Evolutionary conservation across 2,113 vertebrate species (phyloP).

Genomic region (Cephalopholis sonnerati): DNA sequence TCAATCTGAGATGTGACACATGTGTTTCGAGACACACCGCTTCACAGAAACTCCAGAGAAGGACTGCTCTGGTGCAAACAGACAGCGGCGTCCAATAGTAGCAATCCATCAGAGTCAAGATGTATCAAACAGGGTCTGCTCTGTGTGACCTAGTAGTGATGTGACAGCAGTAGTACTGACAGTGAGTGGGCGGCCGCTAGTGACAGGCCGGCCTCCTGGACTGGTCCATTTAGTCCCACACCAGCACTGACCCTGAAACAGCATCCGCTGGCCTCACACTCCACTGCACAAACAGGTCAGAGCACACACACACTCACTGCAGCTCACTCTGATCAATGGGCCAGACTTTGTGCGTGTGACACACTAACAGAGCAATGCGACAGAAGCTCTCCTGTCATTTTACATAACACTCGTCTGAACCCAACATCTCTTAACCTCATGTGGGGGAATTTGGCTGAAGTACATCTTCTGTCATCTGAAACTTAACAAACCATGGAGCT

Average conservation of each 20-base stretch:
- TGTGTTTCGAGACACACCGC: slow-evolving; percentile 7
- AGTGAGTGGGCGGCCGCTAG: slow-evolving; percentile 59
- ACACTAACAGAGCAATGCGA: slow-evolving; percentile 57
- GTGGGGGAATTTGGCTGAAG: background rate
- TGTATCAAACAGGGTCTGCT: slow-evolving; percentile 39
- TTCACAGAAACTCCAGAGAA: background rate
- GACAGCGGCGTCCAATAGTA: slow-evolving; percentile 37
- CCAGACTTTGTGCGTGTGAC: slow-evolving; percentile 62
- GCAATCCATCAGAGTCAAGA: slow-evolving; percentile 69
- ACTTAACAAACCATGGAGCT: background rate
- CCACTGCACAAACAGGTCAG: slow-evolving; percentile 84
- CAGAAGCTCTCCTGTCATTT: slow-evolving; percentile 50
- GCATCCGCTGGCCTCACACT: slow-evolving; percentile 80
- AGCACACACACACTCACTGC: slow-evolving; percentile 54
- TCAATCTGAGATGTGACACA: slow-evolving; percentile 15
- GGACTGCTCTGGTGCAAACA: slow-evolving; percentile 9
- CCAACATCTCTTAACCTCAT: background rate
- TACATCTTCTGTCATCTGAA: background rate
- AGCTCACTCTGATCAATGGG: slow-evolving; percentile 72
- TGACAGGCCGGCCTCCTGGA: slow-evolving; percentile 67
- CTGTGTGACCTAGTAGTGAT: slow-evolving; percentile 58
- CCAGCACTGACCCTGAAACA: slow-evolving; percentile 82
- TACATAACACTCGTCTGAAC: slow-evolving; percentile 48
- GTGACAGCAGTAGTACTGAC: slow-evolving; percentile 66
- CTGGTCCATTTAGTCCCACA: slow-evolving; percentile 78